Evolutionary conservation across 64 coral and sea anemone species (phyloP).

Genomic region (Stylophora pistillata): DNA sequence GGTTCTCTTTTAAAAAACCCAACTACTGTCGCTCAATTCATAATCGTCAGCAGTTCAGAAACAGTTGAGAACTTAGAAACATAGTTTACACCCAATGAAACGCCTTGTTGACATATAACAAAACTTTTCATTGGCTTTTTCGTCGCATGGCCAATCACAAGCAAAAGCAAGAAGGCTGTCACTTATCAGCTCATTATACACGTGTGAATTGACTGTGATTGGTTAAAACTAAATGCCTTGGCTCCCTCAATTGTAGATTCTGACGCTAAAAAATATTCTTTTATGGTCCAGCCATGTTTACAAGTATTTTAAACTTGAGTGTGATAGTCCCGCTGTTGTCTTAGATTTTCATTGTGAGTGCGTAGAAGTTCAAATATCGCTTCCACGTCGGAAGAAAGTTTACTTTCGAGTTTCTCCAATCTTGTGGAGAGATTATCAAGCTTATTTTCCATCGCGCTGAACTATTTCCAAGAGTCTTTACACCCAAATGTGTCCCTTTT

Average conservation of each 20-base stretch:
- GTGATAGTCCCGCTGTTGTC: background rate
- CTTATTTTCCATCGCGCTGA: constrained; percentile 60
- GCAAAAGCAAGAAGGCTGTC: too few species aligned
- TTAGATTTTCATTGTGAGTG: constrained; percentile 28
- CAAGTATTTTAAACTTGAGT: constrained; percentile 30
- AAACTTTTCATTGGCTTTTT: too few species aligned
- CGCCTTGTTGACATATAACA: too few species aligned
- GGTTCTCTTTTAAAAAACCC: too few species aligned
- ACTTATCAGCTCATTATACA: too few species aligned
- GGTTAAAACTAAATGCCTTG: too few species aligned
- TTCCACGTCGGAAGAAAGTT: constrained; percentile 58
- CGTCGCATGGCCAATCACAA: too few species aligned
- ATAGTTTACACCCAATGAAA: too few species aligned
- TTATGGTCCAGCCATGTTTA: background rate
- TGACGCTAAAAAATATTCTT: background rate
- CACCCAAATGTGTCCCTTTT: constrained; percentile 10
- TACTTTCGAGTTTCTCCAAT: constrained; percentile 64
- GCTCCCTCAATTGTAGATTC: background rate
- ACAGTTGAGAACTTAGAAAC: too few species aligned
- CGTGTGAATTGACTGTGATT: too few species aligned
- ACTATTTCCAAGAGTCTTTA: constrained; percentile 43
- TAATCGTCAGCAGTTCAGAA: too few species aligned
- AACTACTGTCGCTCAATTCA: too few species aligned
- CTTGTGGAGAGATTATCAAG: constrained; percentile 52
- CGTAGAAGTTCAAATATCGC: constrained; percentile 67